Evolutionary conservation across 2,797 vertebrate species (phyloP), one percentile per base, ranked within the genome.

Genomic region (Leptatherina wallacei): DNA sequence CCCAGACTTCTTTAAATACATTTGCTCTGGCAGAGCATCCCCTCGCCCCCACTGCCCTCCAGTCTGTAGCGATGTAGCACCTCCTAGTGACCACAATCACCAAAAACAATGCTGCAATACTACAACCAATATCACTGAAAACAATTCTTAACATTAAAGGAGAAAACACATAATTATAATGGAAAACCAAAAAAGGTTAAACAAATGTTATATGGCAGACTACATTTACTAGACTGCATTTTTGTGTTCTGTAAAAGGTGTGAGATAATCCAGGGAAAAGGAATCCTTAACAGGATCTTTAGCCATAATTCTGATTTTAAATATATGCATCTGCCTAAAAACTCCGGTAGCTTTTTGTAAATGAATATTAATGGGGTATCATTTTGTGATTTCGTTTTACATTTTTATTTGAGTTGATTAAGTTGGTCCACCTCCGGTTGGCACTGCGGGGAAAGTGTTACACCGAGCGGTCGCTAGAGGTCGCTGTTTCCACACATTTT

Each of bases 401-500:
- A 35, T 35, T 4, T 35, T 54, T 13, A 22, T 54, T 42, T 10
- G 3, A 47, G 55, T 22, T n/a, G n/a, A n/a, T n/a, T 44, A 47
- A 36, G 40, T 35, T 51, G 38, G 3, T 38, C 42, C 59, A 67
- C 18, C 52, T 61, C n/a, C 2, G 2, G 57, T 67, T n/a, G 40
- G 40, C 67, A 84, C 72, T 86, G 85, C 88, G 78, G 76, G 73
- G 67, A 79, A 36, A 16, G 7, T 0, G 22, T 5, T 61, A 57
- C 63, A 0, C 3, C 0, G 2, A 0, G 0, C 30, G 0, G 4
- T 0, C 93, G 7, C 78, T 61, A 70, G 91, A 70, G 82, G 88
- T 18, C 94, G 88, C 91, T 83, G 84, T 91, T 89, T 65, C 64
- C 35, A 0, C 47, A 16, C 30, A 11, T 52, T 42, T 4, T 44